These are phyloP conservation scores for Catalaphyllia jardinei DNA, from an alignment of 64 coral and sea anemone species.

Conservation along the genomic window DNA sequence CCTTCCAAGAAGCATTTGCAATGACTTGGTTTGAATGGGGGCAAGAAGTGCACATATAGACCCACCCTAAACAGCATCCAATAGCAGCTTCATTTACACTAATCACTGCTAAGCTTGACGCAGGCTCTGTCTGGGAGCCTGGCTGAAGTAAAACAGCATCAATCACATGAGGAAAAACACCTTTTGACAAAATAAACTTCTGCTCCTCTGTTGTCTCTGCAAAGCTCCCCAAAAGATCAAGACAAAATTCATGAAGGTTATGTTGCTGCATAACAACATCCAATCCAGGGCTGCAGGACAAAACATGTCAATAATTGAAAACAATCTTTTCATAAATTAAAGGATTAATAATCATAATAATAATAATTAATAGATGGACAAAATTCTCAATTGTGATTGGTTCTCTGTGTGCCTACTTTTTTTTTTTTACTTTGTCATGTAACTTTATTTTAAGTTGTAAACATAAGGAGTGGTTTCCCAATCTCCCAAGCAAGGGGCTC, in stretches of 20 bases:
- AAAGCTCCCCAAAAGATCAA: conserved; percentile 64
- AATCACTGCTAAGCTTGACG: neutral
- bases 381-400: no score
- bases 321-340: neutral
- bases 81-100: conserved; percentile 59
- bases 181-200: conserved; percentile 50
- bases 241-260: conserved; percentile 24
- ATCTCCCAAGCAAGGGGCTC: no score
- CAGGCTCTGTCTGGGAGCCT: neutral
- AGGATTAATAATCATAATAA: neutral
- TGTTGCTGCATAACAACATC: conserved; percentile 17
- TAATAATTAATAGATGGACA: neutral
- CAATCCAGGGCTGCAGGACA: no score
- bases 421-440: no score
- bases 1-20: no score
- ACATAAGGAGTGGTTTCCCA: no score
- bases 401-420: no score
- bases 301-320: neutral
- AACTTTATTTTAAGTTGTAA: no score
- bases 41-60: neutral
- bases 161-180: conserved; percentile 38
- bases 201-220: conserved; percentile 55
- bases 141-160: conserved; percentile 48
- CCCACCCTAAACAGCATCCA: conserved; percentile 65
- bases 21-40: no score